A percentile compares a stretch with the other conserved stretches of the same genome.
Evolutionary conservation across 1,140 invertebrate genomes (phyloP).

Genomic region (Macrocentrus cingulum): DNA sequence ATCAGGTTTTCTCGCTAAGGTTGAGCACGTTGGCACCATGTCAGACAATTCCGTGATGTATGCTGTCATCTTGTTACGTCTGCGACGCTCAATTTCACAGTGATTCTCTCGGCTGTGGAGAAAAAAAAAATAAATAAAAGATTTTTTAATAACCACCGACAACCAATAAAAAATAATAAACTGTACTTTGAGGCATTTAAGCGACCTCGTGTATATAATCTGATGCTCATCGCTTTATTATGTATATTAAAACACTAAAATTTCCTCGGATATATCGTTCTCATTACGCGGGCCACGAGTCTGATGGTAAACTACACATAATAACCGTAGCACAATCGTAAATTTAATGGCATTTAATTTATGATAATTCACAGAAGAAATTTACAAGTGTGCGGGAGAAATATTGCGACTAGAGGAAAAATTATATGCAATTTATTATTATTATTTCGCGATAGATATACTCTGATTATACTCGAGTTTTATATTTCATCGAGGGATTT

Average conservation of each 20-base stretch:
- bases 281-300: conserved; percentile 16
- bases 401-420: neutral
- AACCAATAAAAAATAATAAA: no score
- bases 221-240: no score
- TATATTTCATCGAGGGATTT: no score
- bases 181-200: no score
- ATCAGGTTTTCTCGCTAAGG: conserved; percentile 96
- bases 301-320: conserved; percentile 30
- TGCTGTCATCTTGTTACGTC: conserved; percentile 99
- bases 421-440: no score
- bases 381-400: conserved; percentile 17
- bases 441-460: no score
- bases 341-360: conserved; percentile 52
- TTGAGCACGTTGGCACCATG: conserved; percentile 99
- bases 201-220: no score
- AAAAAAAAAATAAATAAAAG: conserved; percentile 14
- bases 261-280: neutral
- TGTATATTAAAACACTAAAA: neutral
- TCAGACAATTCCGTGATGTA: conserved; percentile 99
- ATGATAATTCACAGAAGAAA: conserved; percentile 42
- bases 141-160: conserved; percentile 4
- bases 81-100: conserved; percentile 97
- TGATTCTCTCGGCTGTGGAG: conserved; percentile 91
- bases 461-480: no score
- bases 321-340: conserved; percentile 43